phyloP scores from a whole-genome alignment of 2,888 invertebrate genomes.

The Muschampia plurimacula region DNA sequence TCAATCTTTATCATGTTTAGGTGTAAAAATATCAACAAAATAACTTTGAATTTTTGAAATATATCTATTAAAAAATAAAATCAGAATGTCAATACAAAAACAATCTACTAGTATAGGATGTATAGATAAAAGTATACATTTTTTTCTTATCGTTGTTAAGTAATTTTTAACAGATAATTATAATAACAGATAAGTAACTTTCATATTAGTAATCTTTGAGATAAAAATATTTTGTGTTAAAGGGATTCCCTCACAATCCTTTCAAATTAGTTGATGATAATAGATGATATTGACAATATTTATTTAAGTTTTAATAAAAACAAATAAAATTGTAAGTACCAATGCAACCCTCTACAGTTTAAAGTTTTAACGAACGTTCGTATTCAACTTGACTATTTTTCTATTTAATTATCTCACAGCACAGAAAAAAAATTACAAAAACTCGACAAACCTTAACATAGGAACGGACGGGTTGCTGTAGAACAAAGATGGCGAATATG shows the following conservation, averaged over 20 bases:
- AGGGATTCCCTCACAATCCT: background rate
- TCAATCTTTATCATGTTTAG: background rate
- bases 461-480: conserved; percentile 76
- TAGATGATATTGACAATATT: background rate
- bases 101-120: too few species aligned
- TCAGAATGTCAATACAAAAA: too few species aligned
- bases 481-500: conserved; percentile 88
- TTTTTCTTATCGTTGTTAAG: background rate
- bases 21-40: background rate
- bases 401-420: background rate
- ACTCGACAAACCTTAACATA: conserved; percentile 64
- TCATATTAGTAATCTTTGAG: background rate
- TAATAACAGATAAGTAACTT: too few species aligned
- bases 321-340: background rate
- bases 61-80: too few species aligned
- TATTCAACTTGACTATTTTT: too few species aligned
- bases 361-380: too few species aligned
- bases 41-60: background rate
- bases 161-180: background rate
- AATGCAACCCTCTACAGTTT: background rate
- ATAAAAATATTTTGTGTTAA: background rate
- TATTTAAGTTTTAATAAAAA: background rate
- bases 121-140: too few species aligned
- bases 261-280: background rate
- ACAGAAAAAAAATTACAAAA: background rate